A percentile compares a stretch with the other conserved stretches of the same genome.
phyloP scores from a whole-genome alignment of 2,113 vertebrate species.

The Microcebus lehilahytsara region DNA sequence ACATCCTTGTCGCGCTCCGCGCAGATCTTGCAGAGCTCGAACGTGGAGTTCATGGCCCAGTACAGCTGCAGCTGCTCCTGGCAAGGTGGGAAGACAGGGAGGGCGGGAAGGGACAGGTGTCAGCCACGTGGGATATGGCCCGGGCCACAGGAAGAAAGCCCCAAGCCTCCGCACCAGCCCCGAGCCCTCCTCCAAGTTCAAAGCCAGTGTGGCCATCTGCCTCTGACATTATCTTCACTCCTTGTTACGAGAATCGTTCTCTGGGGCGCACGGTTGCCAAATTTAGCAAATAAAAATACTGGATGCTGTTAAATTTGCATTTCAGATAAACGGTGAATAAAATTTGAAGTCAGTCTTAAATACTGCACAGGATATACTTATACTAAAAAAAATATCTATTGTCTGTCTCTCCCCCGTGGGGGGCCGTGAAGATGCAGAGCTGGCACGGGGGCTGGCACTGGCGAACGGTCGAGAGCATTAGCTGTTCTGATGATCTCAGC shows the following conservation, averaged over 20 bases:
- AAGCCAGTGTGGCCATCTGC: not conserved
- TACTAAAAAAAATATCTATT: not conserved
- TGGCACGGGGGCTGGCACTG: not conserved
- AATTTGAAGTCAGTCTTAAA: not conserved
- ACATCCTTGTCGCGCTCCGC: conserved; percentile 89
- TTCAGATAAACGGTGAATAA: not conserved
- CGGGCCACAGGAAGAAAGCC: not conserved
- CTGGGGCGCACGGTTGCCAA: not conserved
- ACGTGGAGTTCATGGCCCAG: conserved; percentile 91
- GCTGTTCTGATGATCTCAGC: not conserved
- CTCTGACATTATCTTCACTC: not conserved
- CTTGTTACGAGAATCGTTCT: too few species aligned
- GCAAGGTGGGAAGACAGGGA: not conserved
- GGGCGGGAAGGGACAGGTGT: accelerated
- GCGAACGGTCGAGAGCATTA: not conserved
- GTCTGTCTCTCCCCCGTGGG: not conserved
- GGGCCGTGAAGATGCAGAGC: not conserved
- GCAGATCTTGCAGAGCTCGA: conserved; percentile 93
- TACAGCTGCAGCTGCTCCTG: conserved; percentile 93
- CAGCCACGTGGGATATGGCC: accelerated
- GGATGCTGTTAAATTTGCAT: not conserved
- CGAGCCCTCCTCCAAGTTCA: not conserved
- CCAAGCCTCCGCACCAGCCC: not conserved
- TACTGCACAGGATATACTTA: not conserved
- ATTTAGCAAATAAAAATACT: not conserved